These are phyloP conservation scores for Calonectris borealis DNA, from an alignment of 2,113 vertebrate genomes.

Conservation along the genomic window DNA sequence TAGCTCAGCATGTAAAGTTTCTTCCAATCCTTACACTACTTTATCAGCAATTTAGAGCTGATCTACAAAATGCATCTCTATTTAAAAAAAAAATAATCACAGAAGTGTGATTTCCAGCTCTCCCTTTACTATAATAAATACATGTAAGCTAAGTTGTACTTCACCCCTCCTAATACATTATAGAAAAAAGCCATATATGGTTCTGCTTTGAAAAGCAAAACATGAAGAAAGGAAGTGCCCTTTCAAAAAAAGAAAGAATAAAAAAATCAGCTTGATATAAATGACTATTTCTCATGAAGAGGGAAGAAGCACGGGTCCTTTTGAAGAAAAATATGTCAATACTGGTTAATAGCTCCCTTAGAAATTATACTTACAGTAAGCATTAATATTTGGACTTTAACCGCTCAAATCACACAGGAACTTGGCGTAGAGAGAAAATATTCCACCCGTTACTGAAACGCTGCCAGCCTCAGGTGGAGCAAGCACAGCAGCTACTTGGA, in stretches of 20 bases:
- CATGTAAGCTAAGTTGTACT: neutral
- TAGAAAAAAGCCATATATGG: neutral
- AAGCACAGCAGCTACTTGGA: neutral
- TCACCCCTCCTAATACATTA: neutral
- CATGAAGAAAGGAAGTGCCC: neutral
- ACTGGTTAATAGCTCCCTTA: neutral
- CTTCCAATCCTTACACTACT: neutral
- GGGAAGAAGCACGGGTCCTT: neutral
- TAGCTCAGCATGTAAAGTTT: slow-evolving; percentile 19
- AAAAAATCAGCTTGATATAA: slow-evolving; percentile 16
- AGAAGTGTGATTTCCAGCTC: neutral
- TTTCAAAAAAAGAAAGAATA: neutral
- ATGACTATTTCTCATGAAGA: neutral
- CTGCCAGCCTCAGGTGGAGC: neutral
- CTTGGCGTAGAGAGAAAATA: neutral
- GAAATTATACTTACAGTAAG: slow-evolving; percentile 15
- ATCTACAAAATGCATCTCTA: neutral
- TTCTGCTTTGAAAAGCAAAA: slow-evolving; percentile 17
- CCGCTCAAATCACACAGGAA: neutral
- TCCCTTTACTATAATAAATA: neutral
- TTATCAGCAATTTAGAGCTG: slow-evolving; percentile 26
- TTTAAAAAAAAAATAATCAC: slow-evolving; percentile 3
- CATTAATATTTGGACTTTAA: slow-evolving; percentile 23
- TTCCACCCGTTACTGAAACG: neutral
- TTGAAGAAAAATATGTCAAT: neutral